phyloP scores from a whole-genome alignment of 2,113 vertebrate genomes.

The Tyto alba region DNA sequence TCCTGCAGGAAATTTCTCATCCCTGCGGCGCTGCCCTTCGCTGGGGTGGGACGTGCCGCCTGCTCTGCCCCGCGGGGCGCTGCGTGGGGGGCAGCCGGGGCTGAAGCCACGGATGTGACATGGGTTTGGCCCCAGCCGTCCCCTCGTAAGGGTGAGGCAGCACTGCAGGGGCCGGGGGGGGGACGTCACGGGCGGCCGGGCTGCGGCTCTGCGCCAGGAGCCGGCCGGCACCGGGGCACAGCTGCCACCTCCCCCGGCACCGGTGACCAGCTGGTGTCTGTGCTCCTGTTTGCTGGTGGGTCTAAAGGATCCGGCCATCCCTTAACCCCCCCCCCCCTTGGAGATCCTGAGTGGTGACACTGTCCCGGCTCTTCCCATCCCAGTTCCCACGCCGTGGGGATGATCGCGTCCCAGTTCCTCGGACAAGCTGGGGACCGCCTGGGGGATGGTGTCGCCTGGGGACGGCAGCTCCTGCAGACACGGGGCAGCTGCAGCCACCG shows the following conservation, averaged over 20 bases:
- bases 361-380: not conserved
- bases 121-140: not conserved
- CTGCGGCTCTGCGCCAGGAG: not conserved
- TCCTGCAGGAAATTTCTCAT: not conserved
- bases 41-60: not conserved
- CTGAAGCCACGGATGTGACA: not conserved
- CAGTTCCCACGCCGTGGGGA: not conserved
- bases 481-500: not conserved
- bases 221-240: fast-evolving
- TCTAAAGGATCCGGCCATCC: not conserved
- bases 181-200: fast-evolving
- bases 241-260: not conserved
- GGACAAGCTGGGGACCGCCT: not conserved
- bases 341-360: not conserved
- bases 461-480: not conserved
- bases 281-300: not conserved
- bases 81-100: fast-evolving
- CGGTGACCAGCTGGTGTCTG: conserved; percentile 13
- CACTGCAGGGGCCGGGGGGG: fast-evolving
- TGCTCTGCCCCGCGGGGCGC: not conserved
- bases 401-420: fast-evolving
- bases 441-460: not conserved
- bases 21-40: fast-evolving
- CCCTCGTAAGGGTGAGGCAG: not conserved
- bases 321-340: not conserved